Percentiles rank a stretch among this genome's conserved stretches.
Evolutionary conservation across 2,113 vertebrate species (phyloP).

Genomic region (Burhinus bistriatus): DNA sequence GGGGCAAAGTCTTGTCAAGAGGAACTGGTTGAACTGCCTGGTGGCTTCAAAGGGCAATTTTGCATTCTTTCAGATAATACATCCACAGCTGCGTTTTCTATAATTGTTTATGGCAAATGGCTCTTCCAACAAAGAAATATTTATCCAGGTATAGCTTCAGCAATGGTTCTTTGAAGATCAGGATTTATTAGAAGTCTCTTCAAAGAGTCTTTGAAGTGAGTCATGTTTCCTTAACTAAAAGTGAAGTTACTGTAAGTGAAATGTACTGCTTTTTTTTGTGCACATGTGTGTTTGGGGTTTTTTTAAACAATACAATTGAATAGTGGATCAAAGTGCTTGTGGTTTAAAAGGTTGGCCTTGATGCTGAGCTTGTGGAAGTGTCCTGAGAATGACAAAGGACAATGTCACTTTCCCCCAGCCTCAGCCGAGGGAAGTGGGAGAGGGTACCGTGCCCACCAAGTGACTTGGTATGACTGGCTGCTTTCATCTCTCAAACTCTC

Average conservation of each 20-base stretch:
- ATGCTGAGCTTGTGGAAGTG: neutral
- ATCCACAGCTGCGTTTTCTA: neutral
- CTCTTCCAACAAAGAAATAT: neutral
- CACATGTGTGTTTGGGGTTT: neutral
- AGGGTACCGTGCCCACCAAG: neutral
- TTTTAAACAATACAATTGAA: neutral
- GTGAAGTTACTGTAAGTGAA: slow-evolving; percentile 21
- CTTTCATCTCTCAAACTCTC: neutral
- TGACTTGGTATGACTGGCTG: neutral
- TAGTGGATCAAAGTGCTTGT: neutral
- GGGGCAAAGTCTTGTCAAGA: neutral
- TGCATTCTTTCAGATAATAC: neutral
- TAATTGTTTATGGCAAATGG: neutral
- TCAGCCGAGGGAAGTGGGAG: neutral
- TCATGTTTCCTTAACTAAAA: slow-evolving; percentile 32
- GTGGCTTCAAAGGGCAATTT: neutral
- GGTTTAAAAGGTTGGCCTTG: slow-evolving; percentile 8
- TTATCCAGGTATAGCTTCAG: slow-evolving; percentile 14
- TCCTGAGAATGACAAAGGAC: neutral
- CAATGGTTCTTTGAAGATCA: slow-evolving; percentile 12
- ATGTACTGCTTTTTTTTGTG: neutral
- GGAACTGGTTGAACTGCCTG: neutral
- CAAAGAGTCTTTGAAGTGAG: slow-evolving; percentile 45
- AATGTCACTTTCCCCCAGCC: neutral
- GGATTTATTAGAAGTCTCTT: slow-evolving; percentile 37